These are phyloP conservation scores for Syrista parreyssii DNA, from an alignment of 2,888 invertebrate species.

Conservation along the genomic window DNA sequence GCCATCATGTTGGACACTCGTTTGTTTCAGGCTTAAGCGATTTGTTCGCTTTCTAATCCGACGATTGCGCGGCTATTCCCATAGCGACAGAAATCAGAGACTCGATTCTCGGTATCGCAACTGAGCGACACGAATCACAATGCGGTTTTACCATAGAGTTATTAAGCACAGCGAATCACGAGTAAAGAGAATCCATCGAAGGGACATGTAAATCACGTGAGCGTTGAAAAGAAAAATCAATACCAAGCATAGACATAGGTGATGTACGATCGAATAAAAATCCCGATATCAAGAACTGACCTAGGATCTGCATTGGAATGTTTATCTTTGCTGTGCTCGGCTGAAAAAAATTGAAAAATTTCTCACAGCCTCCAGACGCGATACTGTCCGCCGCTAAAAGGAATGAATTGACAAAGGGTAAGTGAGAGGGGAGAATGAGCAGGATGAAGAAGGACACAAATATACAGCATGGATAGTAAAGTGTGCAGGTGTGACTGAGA, in stretches of 20 bases:
- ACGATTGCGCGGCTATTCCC: neutral
- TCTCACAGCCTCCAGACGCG: neutral
- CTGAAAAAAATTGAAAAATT: neutral
- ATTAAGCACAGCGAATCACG: neutral
- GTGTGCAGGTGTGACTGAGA: conserved; percentile 14
- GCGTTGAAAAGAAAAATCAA: neutral
- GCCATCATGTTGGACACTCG: neutral
- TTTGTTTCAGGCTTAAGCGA: neutral
- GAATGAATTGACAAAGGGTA: conserved; percentile 8
- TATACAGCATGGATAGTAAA: neutral
- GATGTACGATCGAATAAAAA: neutral
- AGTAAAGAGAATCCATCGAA: neutral
- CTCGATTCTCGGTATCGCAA: neutral
- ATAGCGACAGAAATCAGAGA: neutral
- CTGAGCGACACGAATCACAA: neutral
- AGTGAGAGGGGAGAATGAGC: conserved; percentile 17
- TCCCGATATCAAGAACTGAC: neutral
- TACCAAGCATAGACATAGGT: neutral
- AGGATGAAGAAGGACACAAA: conserved; percentile 6
- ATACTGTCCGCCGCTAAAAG: neutral
- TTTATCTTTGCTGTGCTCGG: no score
- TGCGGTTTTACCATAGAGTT: neutral
- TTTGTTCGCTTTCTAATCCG: neutral
- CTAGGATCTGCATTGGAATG: neutral
- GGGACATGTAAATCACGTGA: neutral